Base-by-base conservation (phyloP, 2,888 invertebrate genomes). In the Halictus ligatus region DNA sequence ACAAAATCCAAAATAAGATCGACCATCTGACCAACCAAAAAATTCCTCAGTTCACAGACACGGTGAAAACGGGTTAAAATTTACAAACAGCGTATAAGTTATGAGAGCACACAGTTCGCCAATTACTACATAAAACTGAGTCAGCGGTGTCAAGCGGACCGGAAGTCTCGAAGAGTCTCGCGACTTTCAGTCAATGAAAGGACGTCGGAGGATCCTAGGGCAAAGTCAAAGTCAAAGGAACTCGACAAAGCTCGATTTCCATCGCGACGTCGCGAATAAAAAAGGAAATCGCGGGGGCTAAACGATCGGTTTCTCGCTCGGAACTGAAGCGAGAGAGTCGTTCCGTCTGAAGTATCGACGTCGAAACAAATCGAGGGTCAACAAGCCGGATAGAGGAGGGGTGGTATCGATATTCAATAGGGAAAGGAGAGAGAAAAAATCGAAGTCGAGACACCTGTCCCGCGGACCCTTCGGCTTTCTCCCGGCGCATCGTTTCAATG, bases 341-440 rank as follows among this genome's bases (percentile, higher is more conserved):
- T 67, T 67, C 4, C 35, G 67, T 71, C 71, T 40, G 43, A 21
- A 58, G 58, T 40, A 40, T 71, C 50, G n/a, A 46, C 29, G 73
- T 71, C 35, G 58, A 84, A 82, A 54, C 35, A 35, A 48, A 50
- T 60, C 43, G 43, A 40, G 50, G 50, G 40, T 78, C 72, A 48
- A 46, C 18, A 10, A 40, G 64, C 15, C 40, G 35, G 75, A 72
- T 60, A 48, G 74, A 46, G n/a, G 29, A 35, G 35, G 46, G 46
- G n/a, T 35, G 35, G 12, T 18, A 71, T 54, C 50, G 71, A 54
- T 71, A 71, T 54, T 40, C 40, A 35, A 67, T 71, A 3, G 18
- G 8, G n/a, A 18, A 60, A 75, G 25, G 18, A 21, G 18, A 8
- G 21, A 46, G 43, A 18, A 18, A 4, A 76, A 58, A 46, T 67